These are phyloP conservation scores for Zaprionus ghesquierei DNA, from an alignment of 1,140 invertebrate genomes.

Conservation along the genomic window DNA sequence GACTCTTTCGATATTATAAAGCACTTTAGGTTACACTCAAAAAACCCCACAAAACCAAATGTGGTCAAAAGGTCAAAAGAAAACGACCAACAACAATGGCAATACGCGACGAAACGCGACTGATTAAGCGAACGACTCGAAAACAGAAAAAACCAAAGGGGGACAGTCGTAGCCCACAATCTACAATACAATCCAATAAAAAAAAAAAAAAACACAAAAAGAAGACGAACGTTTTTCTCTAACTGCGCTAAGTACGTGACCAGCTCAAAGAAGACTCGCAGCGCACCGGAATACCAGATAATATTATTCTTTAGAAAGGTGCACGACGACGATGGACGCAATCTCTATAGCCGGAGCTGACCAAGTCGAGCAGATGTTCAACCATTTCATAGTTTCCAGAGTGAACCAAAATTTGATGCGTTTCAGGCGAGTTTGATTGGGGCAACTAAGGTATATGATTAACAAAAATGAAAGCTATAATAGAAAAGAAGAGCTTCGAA, in stretches of 20 bases:
- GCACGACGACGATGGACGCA: background rate
- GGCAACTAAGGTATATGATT: background rate
- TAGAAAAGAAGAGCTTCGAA: no score
- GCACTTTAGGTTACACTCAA: background rate
- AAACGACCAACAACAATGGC: background rate
- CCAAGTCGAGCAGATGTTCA: background rate
- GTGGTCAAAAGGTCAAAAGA: background rate
- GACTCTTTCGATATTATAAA: slow-evolving; percentile 1
- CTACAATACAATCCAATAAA: background rate
- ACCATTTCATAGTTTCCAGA: background rate
- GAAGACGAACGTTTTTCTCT: background rate
- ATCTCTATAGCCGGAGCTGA: background rate
- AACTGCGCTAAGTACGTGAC: background rate
- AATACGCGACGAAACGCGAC: background rate
- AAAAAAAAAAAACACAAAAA: background rate
- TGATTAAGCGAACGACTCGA: slow-evolving; percentile 6
- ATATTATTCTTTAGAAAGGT: slow-evolving; percentile 2
- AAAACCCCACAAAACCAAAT: background rate
- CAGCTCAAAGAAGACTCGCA: background rate
- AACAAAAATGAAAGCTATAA: background rate
- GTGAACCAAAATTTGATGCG: background rate
- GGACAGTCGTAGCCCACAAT: background rate
- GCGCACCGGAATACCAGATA: background rate
- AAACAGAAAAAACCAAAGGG: background rate
- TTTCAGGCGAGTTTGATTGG: background rate